These are phyloP conservation scores for Rhinogobius similis DNA, from an alignment of 2,113 vertebrate species.

Conservation along the genomic window DNA sequence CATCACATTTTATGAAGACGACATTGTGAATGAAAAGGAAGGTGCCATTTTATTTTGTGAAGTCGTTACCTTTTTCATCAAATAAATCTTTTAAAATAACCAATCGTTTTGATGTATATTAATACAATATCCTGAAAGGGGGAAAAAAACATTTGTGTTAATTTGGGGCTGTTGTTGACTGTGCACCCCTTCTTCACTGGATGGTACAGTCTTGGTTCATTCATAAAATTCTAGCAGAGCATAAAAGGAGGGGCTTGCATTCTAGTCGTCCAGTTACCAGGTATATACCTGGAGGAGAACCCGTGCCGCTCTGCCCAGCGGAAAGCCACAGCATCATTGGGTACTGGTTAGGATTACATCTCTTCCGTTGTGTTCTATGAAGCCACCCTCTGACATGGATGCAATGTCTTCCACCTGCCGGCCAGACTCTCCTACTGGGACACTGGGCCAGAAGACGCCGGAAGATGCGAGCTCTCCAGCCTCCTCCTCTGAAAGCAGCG, in stretches of 20 bases:
- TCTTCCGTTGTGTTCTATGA: slow-evolving; percentile 81
- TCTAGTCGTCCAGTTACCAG: slow-evolving; percentile 77
- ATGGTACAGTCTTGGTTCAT: slow-evolving; percentile 83
- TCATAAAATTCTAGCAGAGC: slow-evolving; percentile 83
- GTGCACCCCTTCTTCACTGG: slow-evolving; percentile 46
- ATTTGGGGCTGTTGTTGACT: slow-evolving; percentile 28
- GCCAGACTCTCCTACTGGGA: slow-evolving; percentile 85
- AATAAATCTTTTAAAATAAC: not conserved
- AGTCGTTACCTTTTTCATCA: not conserved
- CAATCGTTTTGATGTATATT: not conserved
- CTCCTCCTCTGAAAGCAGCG: slow-evolving; percentile 80
- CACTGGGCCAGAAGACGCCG: slow-evolving; percentile 83
- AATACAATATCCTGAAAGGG: not conserved
- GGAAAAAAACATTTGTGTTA: slow-evolving; percentile 11
- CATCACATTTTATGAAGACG: slow-evolving; percentile 24
- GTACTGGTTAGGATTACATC: slow-evolving; percentile 31
- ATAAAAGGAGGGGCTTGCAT: slow-evolving; percentile 82
- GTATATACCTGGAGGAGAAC: slow-evolving; percentile 80
- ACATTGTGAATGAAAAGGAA: slow-evolving; percentile 34
- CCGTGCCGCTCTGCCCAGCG: slow-evolving; percentile 34
- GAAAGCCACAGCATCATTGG: slow-evolving; percentile 45
- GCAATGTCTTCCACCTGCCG: slow-evolving; percentile 86
- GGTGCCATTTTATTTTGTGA: not conserved
- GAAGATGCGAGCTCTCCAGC: slow-evolving; percentile 85
- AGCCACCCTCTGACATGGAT: slow-evolving; percentile 84